A percentile compares a stretch with the other conserved stretches of the same genome.
Conservation (phyloP, 2,113 vertebrate genomes). For the Echinops telfairi region DNA sequence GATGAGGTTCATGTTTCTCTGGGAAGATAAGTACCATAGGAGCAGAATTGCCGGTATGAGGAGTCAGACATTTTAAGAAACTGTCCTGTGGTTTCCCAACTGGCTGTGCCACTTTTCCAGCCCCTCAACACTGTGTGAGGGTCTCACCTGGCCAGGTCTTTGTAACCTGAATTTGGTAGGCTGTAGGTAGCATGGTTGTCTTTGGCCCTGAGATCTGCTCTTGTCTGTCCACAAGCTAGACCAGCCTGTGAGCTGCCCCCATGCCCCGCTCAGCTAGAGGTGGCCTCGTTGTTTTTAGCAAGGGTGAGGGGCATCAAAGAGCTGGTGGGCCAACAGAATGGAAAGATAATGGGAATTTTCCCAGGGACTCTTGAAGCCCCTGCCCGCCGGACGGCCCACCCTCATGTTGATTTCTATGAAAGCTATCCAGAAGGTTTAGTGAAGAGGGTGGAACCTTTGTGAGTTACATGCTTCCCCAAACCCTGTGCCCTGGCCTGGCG, state of each 20-base stretch:
- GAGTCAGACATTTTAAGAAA: neutral
- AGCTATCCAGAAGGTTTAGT: neutral
- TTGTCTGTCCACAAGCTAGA: too few relatives aligned
- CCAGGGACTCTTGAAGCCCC: too few relatives aligned
- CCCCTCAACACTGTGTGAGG: neutral
- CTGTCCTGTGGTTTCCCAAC: neutral
- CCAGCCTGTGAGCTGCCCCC: too few relatives aligned
- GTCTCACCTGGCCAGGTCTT: neutral
- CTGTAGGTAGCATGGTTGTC: rapidly evolving
- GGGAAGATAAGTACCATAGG: neutral
- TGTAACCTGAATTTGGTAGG: neutral
- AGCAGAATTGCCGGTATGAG: neutral
- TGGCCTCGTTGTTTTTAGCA: too few relatives aligned
- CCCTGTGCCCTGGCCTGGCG: neutral
- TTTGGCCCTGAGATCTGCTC: too few relatives aligned
- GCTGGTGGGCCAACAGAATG: too few relatives aligned
- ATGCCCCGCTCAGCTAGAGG: too few relatives aligned
- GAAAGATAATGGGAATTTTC: too few relatives aligned
- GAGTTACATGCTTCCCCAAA: neutral
- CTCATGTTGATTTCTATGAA: neutral
- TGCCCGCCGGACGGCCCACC: too few relatives aligned
- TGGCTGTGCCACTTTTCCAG: neutral
- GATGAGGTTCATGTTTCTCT: neutral
- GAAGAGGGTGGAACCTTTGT: too few relatives aligned
- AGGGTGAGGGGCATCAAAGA: too few relatives aligned